phyloP scores from a whole-genome alignment of 2,888 invertebrate genomes.

The Drosophila kokeensis region DNA sequence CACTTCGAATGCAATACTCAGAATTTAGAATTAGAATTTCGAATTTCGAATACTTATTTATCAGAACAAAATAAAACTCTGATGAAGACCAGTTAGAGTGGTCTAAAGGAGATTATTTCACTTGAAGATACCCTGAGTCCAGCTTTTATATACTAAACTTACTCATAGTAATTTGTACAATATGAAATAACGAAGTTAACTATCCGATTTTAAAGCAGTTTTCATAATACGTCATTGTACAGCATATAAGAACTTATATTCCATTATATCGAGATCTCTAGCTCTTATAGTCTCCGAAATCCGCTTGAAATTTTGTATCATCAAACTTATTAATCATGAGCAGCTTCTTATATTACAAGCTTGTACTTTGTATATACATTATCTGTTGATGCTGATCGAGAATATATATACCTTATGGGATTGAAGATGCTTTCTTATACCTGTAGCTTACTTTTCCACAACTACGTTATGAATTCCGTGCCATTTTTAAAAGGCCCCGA shows the following conservation, averaged over 20 bases:
- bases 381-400: background rate
- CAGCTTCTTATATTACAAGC: background rate
- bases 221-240: background rate
- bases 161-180: background rate
- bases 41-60: background rate
- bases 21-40: background rate
- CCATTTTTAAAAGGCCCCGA: no score
- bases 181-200: background rate
- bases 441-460: no score
- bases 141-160: background rate
- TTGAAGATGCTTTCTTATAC: no score
- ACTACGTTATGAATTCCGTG: no score
- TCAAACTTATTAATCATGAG: background rate
- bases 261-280: no score
- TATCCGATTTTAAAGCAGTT: background rate
- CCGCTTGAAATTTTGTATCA: rapidly evolving
- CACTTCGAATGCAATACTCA: background rate
- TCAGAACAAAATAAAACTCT: no score
- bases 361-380: background rate
- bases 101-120: background rate
- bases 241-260: background rate
- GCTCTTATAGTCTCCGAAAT: background rate
- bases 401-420: background rate
- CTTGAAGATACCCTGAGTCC: background rate
- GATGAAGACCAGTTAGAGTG: background rate